A percentile compares a stretch with the other conserved stretches of the same genome.
Evolutionary conservation across 2,113 vertebrate genomes (phyloP).

Genomic region (Trogon melanurus): DNA sequence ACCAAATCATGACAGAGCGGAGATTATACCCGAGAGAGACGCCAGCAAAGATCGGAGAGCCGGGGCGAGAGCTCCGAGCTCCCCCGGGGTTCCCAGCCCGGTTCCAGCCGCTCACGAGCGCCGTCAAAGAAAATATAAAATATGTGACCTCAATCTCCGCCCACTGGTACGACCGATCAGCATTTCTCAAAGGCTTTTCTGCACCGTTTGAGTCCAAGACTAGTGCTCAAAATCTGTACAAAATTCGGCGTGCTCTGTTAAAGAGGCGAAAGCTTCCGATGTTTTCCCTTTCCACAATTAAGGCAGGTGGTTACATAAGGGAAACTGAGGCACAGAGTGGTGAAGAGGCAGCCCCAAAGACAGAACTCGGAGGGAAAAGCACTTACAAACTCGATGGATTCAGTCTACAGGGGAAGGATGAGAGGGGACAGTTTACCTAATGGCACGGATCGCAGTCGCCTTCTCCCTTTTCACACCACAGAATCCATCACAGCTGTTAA

Average conservation of each 20-base stretch:
- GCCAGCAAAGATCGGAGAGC: background rate
- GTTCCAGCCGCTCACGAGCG: background rate
- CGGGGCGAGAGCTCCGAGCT: accelerated
- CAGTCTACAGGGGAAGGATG: accelerated
- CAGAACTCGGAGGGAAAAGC: background rate
- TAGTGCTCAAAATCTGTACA: background rate
- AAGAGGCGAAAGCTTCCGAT: background rate
- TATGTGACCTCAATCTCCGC: background rate
- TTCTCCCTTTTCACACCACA: background rate
- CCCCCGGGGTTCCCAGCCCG: background rate
- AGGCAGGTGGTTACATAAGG: background rate
- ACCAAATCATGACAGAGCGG: accelerated
- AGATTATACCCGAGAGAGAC: background rate
- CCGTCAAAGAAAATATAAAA: accelerated
- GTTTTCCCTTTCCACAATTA: background rate
- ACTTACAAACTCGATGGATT: background rate
- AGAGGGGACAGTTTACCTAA: background rate
- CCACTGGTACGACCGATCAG: no score
- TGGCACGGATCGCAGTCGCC: accelerated
- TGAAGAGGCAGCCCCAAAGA: background rate
- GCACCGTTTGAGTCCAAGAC: background rate
- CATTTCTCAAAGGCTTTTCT: background rate
- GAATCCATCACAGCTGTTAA: background rate
- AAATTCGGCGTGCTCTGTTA: background rate
- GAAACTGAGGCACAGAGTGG: background rate